phyloP scores from a whole-genome alignment of 2,888 invertebrate species.

The Hetaerina titia region DNA sequence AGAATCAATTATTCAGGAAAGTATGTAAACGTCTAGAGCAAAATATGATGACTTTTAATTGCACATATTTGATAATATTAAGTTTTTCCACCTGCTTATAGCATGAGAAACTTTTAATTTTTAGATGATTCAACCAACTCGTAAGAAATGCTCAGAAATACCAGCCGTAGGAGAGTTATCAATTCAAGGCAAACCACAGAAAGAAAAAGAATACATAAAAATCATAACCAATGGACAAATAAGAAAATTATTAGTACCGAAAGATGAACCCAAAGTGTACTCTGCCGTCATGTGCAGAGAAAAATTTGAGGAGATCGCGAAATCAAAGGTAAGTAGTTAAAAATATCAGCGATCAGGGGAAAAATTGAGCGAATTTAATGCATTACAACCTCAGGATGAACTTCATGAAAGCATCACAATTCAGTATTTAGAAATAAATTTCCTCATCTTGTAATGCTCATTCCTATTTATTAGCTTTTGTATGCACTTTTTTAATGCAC shows the following conservation, averaged over 20 bases:
- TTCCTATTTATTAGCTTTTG: too few species aligned
- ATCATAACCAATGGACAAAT: constrained; percentile 77
- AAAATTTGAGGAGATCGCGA: constrained; percentile 82
- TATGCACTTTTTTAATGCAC: too few species aligned
- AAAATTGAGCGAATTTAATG: too few species aligned
- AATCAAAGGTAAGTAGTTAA: constrained; percentile 78
- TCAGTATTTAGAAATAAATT: too few species aligned
- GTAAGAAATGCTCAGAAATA: constrained; percentile 21
- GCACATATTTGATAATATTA: too few species aligned
- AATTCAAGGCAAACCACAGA: constrained; percentile 75
- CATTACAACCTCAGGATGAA: too few species aligned
- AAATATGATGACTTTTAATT: not conserved
- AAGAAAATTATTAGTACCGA: constrained; percentile 79
- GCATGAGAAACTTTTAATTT: not conserved
- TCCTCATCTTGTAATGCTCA: too few species aligned
- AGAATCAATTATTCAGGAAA: not conserved
- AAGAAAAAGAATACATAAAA: constrained; percentile 74
- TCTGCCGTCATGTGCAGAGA: constrained; percentile 81
- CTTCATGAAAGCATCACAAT: too few species aligned
- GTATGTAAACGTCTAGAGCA: not conserved
- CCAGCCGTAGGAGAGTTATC: not conserved
- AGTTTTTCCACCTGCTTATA: too few species aligned
- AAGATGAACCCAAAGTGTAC: constrained; percentile 78
- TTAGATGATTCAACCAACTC: not conserved
- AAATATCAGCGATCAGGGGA: too few species aligned